These are phyloP conservation scores for Cyprinodon brontotheroides DNA, from an alignment of 2,113 vertebrate species.

Conservation along the genomic window DNA sequence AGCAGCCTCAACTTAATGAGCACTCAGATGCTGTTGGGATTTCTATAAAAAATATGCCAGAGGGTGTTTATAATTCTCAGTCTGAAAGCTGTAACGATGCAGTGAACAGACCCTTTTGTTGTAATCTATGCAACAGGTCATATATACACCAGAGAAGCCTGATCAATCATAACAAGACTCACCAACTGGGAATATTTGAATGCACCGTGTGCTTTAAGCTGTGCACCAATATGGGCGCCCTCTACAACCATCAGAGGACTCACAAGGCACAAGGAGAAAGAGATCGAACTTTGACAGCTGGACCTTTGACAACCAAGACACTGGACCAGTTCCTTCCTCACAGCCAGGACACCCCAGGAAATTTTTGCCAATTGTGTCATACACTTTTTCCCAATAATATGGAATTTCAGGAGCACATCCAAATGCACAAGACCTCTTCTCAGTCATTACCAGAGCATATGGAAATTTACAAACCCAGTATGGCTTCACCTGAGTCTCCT, in stretches of 20 bases:
- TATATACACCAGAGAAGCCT: slow-evolving; percentile 90
- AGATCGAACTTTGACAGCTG: slow-evolving; percentile 15
- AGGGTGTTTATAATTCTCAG: slow-evolving; percentile 50
- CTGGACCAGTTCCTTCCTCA: slow-evolving; percentile 63
- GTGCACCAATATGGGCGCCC: slow-evolving; percentile 87
- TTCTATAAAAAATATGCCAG: slow-evolving; percentile 51
- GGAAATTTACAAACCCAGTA: slow-evolving; percentile 55
- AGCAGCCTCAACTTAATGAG: slow-evolving; percentile 35
- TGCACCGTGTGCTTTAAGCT: slow-evolving; percentile 86
- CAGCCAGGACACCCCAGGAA: slow-evolving; percentile 58
- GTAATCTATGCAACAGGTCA: slow-evolving; percentile 85
- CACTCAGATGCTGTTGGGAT: slow-evolving; percentile 10
- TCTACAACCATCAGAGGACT: slow-evolving; percentile 87
- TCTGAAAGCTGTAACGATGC: slow-evolving; percentile 59
- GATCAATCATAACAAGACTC: slow-evolving; percentile 89
- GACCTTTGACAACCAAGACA: slow-evolving; percentile 30
- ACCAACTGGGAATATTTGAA: slow-evolving; percentile 87
- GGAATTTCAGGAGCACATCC: slow-evolving; percentile 81
- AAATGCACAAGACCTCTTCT: slow-evolving; percentile 81
- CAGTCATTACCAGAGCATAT: slow-evolving; percentile 47
- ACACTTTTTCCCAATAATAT: slow-evolving; percentile 73
- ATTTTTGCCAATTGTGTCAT: slow-evolving; percentile 82
- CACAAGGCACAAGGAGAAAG: slow-evolving; percentile 76
- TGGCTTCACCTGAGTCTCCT: slow-evolving; percentile 72
- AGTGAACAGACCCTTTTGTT: slow-evolving; percentile 76